Evolutionary conservation across 2,113 vertebrate genomes (phyloP).

Genomic region (Eptesicus fuscus): DNA sequence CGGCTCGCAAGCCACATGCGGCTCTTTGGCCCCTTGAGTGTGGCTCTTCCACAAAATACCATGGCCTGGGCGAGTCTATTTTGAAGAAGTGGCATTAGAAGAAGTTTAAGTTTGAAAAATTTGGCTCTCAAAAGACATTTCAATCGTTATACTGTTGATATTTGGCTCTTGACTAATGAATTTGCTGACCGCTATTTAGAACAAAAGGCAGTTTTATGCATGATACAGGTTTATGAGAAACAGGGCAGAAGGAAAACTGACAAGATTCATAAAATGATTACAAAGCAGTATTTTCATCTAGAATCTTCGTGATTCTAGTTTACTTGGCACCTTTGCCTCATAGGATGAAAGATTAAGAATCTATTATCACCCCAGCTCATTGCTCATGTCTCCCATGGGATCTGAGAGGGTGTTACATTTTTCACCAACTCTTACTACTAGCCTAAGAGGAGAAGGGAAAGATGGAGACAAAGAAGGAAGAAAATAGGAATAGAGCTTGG

Average conservation of each 20-base stretch:
- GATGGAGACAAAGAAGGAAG: not conserved
- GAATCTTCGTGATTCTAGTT: not conserved
- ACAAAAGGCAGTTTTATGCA: not conserved
- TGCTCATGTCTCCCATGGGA: not conserved
- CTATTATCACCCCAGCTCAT: not conserved
- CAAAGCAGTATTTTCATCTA: not conserved
- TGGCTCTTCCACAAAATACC: no score
- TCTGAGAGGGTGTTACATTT: not conserved
- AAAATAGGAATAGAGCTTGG: not conserved
- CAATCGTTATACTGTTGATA: no score
- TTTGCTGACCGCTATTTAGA: not conserved
- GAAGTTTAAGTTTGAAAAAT: no score
- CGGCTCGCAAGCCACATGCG: no score
- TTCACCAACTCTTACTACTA: not conserved
- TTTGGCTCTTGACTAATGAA: no score
- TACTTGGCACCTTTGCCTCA: not conserved
- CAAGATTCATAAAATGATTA: not conserved
- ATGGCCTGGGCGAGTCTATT: no score
- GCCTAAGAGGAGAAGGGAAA: conserved; percentile 3
- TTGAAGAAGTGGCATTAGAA: no score
- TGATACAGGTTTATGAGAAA: not conserved
- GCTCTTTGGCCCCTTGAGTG: no score
- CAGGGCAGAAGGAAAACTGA: not conserved
- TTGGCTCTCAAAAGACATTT: no score
- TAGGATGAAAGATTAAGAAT: not conserved